Evolutionary conservation across 2,888 invertebrate genomes (phyloP), one percentile per base, ranked within the genome.

Genomic region (Apocheima hispidaria): DNA sequence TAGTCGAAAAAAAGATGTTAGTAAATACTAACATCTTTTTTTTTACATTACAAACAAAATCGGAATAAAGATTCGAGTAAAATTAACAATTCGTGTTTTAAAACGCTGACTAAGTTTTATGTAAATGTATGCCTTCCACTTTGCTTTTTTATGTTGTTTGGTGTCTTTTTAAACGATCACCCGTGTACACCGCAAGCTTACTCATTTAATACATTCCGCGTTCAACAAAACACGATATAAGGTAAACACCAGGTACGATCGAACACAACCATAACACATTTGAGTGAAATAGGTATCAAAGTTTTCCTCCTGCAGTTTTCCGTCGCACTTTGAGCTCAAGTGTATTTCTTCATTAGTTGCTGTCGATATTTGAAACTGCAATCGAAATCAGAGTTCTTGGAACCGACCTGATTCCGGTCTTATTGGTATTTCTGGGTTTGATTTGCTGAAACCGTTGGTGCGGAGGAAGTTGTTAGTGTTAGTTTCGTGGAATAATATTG

Each of bases 381-480:
- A 38, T 38, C 48, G 20, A 20, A 5, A 38, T 48, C 26, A 2
- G 20, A 14, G 41, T 53, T 53, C 26, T 14, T 21, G n/a, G 59
- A 60, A 60, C 40, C 41, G n/a, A 35, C n/a, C 53, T 30, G 43
- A 60, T 43, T 43, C 48, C 48, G 41, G 53, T 49, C 35, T 28
- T 53, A 59, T 59, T 53, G 60, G 26, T 60, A 54, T 60, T 60
- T 60, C 35, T 51, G 49, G 23, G 26, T 16, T 54, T 44, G 44
- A 60, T 46, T 55, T 55, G 54, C 54, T 36, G 60, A 55, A 60
- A 60, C 44, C 30, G n/a, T n/a, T n/a, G n/a, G n/a, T n/a, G n/a
- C n/a, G n/a, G 44, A 50, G 60, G 54, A 50, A 54, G 54, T 50
- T 54, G 50, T 54, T 54, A 43, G 43, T 60, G 50, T 44, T 49